Evolutionary conservation across 2,113 vertebrate genomes (phyloP).

Genomic region (Pelusios castaneus): DNA sequence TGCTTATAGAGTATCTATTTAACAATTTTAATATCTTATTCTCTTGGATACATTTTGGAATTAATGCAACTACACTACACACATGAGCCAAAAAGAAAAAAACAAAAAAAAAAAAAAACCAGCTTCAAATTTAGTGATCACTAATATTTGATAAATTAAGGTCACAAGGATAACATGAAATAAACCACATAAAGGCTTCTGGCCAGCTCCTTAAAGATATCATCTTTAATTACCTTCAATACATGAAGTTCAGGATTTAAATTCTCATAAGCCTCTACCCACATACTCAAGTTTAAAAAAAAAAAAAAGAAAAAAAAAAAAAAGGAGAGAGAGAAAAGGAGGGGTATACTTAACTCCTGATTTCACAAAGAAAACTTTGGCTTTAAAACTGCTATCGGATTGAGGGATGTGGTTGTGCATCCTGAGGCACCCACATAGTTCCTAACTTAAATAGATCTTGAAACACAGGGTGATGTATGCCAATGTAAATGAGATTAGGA

Average conservation of each 20-base stretch:
- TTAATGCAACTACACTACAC: not conserved
- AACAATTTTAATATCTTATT: not conserved
- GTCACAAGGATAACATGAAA: conserved; percentile 34
- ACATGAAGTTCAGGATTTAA: conserved; percentile 13
- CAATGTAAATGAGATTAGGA: not conserved
- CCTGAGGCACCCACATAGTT: not conserved
- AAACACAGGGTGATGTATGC: not conserved
- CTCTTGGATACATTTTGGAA: not conserved
- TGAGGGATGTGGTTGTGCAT: not conserved
- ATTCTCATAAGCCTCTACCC: conserved; percentile 44
- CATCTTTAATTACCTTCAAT: conserved; percentile 55
- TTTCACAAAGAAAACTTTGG: conserved; percentile 8
- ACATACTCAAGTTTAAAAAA: conserved; percentile 20
- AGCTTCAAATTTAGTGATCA: not conserved
- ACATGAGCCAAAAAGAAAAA: conserved; percentile 1
- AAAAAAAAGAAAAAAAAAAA: no score
- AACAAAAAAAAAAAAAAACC: no score
- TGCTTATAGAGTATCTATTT: conserved; percentile 31
- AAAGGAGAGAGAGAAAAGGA: conserved; percentile 18
- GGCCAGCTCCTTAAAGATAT: conserved; percentile 48
- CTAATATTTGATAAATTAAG: conserved; percentile 61
- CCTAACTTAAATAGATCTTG: not conserved
- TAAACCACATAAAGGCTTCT: conserved; percentile 34
- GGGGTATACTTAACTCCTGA: conserved; percentile 26
- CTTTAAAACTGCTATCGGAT: not conserved